These are phyloP conservation scores for Phyllopteryx taeniolatus DNA, from an alignment of 2,113 vertebrate species.

Conservation along the genomic window DNA sequence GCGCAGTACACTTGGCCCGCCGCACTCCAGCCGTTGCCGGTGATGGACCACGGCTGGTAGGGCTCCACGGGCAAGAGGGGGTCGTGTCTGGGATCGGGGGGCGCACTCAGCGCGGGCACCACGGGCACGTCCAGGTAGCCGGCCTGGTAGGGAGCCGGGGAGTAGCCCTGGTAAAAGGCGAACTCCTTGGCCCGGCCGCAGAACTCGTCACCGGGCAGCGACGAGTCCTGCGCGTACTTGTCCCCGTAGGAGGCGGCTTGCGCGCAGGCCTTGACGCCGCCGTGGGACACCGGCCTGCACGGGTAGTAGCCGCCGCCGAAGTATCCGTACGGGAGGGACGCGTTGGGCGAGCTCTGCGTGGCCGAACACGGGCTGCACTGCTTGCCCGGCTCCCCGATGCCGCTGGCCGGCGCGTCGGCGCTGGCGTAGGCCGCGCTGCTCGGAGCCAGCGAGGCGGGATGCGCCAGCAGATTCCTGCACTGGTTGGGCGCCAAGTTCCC, in stretches of 20 bases:
- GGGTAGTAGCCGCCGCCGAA: slow-evolving; percentile 97
- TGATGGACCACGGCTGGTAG: slow-evolving; percentile 96
- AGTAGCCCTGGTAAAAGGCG: slow-evolving; percentile 96
- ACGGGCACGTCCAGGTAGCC: slow-evolving; percentile 95
- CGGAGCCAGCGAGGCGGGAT: slow-evolving; percentile 88
- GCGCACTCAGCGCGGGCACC: slow-evolving; percentile 85
- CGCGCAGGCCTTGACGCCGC: slow-evolving; percentile 88
- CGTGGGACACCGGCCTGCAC: slow-evolving; percentile 87
- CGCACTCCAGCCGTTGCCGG: slow-evolving; percentile 90
- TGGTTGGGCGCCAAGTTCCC: slow-evolving; percentile 90
- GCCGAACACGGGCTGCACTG: slow-evolving; percentile 95
- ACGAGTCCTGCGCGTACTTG: slow-evolving; percentile 89
- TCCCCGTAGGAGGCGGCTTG: slow-evolving; percentile 88
- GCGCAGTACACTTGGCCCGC: slow-evolving; percentile 91
- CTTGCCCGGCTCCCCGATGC: slow-evolving; percentile 90
- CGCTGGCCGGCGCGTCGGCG: slow-evolving; percentile 83
- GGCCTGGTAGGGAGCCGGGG: slow-evolving; percentile 89
- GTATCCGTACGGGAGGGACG: slow-evolving; percentile 94
- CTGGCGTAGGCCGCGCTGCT: slow-evolving; percentile 81
- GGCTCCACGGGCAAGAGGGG: slow-evolving; percentile 91
- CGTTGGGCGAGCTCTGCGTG: slow-evolving; percentile 87
- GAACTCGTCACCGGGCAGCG: slow-evolving; percentile 90
- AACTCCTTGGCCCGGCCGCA: slow-evolving; percentile 92
- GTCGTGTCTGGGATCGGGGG: slow-evolving; percentile 89
- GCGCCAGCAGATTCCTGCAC: slow-evolving; percentile 95